Evolutionary conservation across 2,888 invertebrate species (phyloP).

Genomic region (Autographa gamma): DNA sequence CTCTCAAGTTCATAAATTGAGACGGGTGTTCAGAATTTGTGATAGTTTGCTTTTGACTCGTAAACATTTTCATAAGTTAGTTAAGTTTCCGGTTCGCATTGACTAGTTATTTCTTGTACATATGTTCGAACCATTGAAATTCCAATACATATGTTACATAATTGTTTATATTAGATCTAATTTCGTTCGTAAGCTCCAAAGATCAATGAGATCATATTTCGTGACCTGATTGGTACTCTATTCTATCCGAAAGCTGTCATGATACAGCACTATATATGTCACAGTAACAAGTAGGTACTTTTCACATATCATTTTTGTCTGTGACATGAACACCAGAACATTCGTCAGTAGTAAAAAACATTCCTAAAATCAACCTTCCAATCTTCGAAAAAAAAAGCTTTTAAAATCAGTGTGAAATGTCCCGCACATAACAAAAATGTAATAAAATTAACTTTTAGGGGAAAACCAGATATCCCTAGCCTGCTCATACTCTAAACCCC

Average conservation of each 20-base stretch:
- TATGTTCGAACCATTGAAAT: too few relatives aligned
- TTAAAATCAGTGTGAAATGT: background rate
- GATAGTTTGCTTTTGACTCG: background rate
- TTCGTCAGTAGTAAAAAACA: too few relatives aligned
- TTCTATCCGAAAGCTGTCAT: too few relatives aligned
- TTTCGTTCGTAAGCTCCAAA: background rate
- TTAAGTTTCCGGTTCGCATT: background rate
- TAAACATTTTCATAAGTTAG: background rate
- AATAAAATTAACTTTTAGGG: slow-evolving; percentile 4
- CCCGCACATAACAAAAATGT: background rate
- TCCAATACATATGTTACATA: background rate
- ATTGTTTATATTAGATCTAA: background rate
- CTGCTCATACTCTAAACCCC: slow-evolving; percentile 9
- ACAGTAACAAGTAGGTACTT: too few relatives aligned
- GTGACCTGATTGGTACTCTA: background rate
- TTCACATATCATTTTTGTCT: too few relatives aligned
- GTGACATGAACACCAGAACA: too few relatives aligned
- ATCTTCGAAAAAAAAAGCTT: too few relatives aligned
- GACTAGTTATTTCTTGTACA: background rate
- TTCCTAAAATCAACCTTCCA: too few relatives aligned
- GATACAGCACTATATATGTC: too few relatives aligned
- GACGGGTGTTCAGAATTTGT: background rate
- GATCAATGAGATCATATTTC: slow-evolving; percentile 1
- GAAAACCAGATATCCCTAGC: background rate
- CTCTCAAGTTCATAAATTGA: background rate